These are phyloP conservation scores for Erynnis tages DNA, from an alignment of 2,888 invertebrate species.

Conservation along the genomic window DNA sequence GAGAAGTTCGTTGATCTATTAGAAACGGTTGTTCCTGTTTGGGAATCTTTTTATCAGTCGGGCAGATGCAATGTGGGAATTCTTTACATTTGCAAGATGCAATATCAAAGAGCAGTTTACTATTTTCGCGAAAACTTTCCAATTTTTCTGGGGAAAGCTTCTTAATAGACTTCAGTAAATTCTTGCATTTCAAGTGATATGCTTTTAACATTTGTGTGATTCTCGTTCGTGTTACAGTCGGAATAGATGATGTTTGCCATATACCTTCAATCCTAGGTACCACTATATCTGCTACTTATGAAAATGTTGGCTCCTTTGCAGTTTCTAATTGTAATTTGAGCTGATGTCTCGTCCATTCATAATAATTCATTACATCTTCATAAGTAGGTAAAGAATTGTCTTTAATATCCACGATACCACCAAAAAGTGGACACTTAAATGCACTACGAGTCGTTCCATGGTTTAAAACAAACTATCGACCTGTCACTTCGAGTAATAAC, in stretches of 20 bases:
- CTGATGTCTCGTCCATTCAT: slow-evolving; percentile 23
- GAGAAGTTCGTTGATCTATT: not conserved
- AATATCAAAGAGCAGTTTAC: not conserved
- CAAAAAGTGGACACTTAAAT: not conserved
- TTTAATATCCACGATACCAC: not conserved
- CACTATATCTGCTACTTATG: not conserved
- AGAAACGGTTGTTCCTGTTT: not conserved
- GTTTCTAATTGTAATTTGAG: slow-evolving; percentile 2
- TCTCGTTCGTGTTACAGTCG: not conserved
- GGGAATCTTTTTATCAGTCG: not conserved
- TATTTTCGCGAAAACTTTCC: not conserved
- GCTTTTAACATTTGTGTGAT: not conserved
- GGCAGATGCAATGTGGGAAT: not conserved
- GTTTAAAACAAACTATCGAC: too few relatives aligned
- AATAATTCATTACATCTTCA: slow-evolving; percentile 28
- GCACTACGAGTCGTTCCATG: too few relatives aligned
- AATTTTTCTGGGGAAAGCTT: not conserved
- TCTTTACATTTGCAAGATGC: not conserved
- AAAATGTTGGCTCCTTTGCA: slow-evolving; percentile 21
- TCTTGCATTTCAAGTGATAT: not conserved
- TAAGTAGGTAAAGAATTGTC: slow-evolving; percentile 24
- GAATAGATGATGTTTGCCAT: not conserved
- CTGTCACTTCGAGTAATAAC: too few relatives aligned
- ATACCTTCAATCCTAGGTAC: too few relatives aligned
- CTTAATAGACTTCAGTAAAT: not conserved